Base-by-base conservation (phyloP, 2,113 vertebrate species). In the Istiophorus platypterus region DNA sequence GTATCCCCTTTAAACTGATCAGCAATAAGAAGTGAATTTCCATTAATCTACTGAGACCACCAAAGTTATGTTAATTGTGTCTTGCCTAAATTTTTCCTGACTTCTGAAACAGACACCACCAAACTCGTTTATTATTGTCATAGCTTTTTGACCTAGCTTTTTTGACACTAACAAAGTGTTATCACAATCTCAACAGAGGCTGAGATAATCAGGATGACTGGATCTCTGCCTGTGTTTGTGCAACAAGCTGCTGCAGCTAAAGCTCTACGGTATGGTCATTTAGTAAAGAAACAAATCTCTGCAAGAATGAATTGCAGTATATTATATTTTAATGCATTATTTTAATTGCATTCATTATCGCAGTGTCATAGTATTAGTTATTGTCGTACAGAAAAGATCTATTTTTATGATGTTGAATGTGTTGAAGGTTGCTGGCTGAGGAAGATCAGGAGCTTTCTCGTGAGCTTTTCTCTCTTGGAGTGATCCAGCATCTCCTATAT, bases 221-320 rank as follows among this genome's bases (percentile, higher is more conserved):
- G 89, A 9, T 92, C 93, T 1, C 18, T 95, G 34, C 91, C 93
- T 5, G 58, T 69, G 24, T 95, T 94, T 57, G 29, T 96, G 61
- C 95, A 97, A 86, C 96, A 96, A 91, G 96, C 96, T n/a, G 95
- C 97, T 56, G 95, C 95, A 1, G 96, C 96, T 75, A 96, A 95
- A 94, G 76, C 92, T 29, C 90, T 95, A 41, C 77, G 93, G 96
- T 97, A 91, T 80, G 91, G 9, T 20, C 45, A 22, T 39, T 24
- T 20, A 41, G 5, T n/a, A 17, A 51, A 4, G 24, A 7, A 24
- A 26, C 26, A 11, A 29, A 27, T 47, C 13, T 17, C n/a, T 1
- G 26, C 26, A 1, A 27, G 7, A 24, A 45, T 67, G 2, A 47
- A 66, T 18, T 45, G 7, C 24, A 26, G 24, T 42, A 15, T 27